Evolutionary conservation across 2,888 invertebrate species (phyloP).

Genomic region (Eupeodes latifasciatus): DNA sequence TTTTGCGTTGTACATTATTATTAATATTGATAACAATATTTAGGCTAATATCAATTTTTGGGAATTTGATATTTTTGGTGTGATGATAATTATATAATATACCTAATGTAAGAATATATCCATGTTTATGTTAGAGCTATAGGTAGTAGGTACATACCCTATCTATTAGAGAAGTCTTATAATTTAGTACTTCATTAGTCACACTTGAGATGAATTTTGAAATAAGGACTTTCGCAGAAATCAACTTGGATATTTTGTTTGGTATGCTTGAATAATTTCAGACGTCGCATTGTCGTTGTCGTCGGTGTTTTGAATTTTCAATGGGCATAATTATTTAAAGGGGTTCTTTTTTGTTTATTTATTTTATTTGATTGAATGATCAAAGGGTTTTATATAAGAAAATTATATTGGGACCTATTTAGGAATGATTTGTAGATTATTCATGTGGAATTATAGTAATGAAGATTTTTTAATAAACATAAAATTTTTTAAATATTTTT

Average conservation of each 20-base stretch:
- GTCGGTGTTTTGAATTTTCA: not conserved
- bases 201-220: conserved; percentile 6
- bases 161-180: not conserved
- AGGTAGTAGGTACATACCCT: not conserved
- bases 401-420: not conserved
- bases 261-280: not conserved
- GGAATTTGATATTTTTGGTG: not conserved
- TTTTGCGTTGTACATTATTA: not conserved
- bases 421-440: too few species aligned
- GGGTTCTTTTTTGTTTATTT: not conserved
- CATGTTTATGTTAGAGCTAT: too few species aligned
- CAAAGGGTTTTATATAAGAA: not conserved
- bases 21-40: conserved; percentile 7
- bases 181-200: not conserved
- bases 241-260: not conserved
- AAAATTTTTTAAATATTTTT: too few species aligned
- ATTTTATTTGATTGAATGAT: conserved; percentile 7
- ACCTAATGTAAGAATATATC: not conserved
- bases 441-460: too few species aligned
- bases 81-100: not conserved
- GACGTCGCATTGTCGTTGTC: not conserved
- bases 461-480: too few species aligned
- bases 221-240: not conserved
- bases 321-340: not conserved
- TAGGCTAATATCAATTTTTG: not conserved